A percentile compares a stretch with the other conserved stretches of the same genome.
Conservation (phyloP, 2,797 vertebrate species). For the Gallinago stenura region DNA sequence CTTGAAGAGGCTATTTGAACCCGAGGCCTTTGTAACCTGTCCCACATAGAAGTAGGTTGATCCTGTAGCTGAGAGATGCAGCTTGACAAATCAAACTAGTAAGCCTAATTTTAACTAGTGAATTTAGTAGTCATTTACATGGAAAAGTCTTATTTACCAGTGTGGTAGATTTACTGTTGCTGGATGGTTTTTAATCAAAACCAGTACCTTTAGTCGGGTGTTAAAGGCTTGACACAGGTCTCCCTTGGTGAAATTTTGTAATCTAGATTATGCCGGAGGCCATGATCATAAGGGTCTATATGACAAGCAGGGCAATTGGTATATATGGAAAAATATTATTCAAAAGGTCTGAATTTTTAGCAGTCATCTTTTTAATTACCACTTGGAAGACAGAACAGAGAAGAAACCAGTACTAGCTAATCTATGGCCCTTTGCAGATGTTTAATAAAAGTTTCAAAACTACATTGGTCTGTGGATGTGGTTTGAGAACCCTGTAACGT, state of each 20-base stretch:
- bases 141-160: neutral
- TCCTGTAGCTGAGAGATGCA: neutral
- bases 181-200: neutral
- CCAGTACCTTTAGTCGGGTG: rapidly evolving
- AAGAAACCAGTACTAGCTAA: neutral
- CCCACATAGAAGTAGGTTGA: neutral
- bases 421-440: neutral
- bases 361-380: neutral
- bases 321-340: neutral
- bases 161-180: neutral
- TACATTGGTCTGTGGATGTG: neutral
- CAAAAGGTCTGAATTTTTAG: neutral
- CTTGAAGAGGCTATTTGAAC: neutral
- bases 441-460: neutral
- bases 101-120: neutral
- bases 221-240: neutral
- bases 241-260: neutral
- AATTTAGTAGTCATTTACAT: neutral
- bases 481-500: neutral
- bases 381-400: neutral
- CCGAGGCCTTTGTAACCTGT: neutral
- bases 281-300: neutral
- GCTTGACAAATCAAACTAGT: neutral
- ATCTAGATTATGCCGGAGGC: neutral
- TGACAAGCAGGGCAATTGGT: neutral